Evolutionary conservation across 2,797 vertebrate species (phyloP).

Genomic region (Betta splendens): DNA sequence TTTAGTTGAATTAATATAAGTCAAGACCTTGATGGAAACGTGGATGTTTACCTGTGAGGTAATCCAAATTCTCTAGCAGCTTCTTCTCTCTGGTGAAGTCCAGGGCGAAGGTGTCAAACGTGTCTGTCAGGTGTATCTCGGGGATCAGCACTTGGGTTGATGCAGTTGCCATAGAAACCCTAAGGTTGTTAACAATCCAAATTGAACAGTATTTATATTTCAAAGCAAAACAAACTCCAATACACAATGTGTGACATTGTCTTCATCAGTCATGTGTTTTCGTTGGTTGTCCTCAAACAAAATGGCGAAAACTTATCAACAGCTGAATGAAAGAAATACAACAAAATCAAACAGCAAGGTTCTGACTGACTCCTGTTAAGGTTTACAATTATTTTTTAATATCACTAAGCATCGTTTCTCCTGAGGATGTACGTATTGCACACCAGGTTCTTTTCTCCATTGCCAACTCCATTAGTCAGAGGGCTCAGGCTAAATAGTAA

Average conservation of each 20-base stretch:
- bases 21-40: background rate
- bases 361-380: too few relatives aligned
- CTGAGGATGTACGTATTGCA: constrained; percentile 23
- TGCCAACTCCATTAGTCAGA: constrained; percentile 44
- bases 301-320: background rate
- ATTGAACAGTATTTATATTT: background rate
- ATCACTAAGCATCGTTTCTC: constrained; percentile 17
- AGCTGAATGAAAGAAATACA: too few relatives aligned
- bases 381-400: too few relatives aligned
- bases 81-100: constrained; percentile 99
- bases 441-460: constrained; percentile 19
- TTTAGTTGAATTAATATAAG: background rate
- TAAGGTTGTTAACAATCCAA: constrained; percentile 54
- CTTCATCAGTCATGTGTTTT: too few relatives aligned
- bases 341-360: too few relatives aligned
- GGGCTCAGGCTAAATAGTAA: constrained; percentile 30
- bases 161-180: constrained; percentile 98
- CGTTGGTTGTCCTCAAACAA: background rate
- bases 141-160: constrained; percentile 98
- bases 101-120: constrained; percentile 95
- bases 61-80: constrained; percentile 96
- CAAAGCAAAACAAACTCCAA: too few relatives aligned
- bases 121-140: constrained; percentile 96
- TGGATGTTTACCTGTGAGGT: constrained; percentile 90
- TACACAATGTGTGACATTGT: too few relatives aligned